Evolutionary conservation across 64 coral and sea anemone species (phyloP).

Genomic region (Pocillopora verrucosa): DNA sequence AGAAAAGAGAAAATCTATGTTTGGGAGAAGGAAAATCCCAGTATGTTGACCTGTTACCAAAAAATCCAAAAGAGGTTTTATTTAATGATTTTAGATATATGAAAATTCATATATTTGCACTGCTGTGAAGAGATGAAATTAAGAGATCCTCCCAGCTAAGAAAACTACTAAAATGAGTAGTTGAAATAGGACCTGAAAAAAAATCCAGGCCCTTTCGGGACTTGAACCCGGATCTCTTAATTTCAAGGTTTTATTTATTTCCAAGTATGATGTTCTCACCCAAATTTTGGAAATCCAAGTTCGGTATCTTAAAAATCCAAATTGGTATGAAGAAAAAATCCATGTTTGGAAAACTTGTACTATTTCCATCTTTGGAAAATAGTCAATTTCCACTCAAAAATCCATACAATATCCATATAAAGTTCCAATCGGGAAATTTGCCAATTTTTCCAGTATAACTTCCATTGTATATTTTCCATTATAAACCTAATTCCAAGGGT

Average conservation of each 20-base stretch:
- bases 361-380: background rate
- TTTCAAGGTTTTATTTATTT: background rate
- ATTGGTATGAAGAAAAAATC: background rate
- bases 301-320: background rate
- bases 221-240: too few relatives aligned
- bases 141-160: too few relatives aligned
- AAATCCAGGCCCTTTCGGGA: too few relatives aligned
- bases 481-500: too few relatives aligned
- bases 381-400: background rate
- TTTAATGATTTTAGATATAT: too few relatives aligned
- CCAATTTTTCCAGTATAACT: too few relatives aligned
- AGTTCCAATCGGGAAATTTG: background rate
- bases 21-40: constrained; percentile 1
- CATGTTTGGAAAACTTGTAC: background rate
- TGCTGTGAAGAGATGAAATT: too few relatives aligned
- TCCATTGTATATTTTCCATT: too few relatives aligned
- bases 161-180: too few relatives aligned
- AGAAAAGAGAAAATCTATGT: background rate
- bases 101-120: too few relatives aligned
- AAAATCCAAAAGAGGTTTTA: background rate
- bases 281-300: background rate
- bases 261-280: background rate
- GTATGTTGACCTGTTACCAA: background rate
- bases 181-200: too few relatives aligned
- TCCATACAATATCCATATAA: background rate